Evolutionary conservation across 2,113 vertebrate genomes (phyloP), one percentile per base, ranked within the genome.

Genomic region (Microcebus murinus): DNA sequence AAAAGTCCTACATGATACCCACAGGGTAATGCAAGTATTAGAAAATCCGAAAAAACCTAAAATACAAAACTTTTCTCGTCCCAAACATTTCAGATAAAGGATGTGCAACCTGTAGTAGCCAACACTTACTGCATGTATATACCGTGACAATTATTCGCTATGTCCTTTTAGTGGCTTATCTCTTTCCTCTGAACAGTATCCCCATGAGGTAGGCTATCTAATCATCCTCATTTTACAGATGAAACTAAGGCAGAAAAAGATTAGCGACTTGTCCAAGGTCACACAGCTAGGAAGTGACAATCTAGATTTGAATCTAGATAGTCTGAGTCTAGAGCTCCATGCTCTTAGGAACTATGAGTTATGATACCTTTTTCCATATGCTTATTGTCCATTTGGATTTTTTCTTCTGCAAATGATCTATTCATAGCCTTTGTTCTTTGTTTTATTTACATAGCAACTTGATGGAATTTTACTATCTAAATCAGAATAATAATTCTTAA

Each of bases 361-460:
- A 57, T 77, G 12, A 59, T 45, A 18, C 2, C 10, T 36, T 93
- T 68, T 21, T 8, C 10, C 0, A 4, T 48, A 29, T 65, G 36
- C n/a, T 88, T 91, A 73, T 90, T 85, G 14, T 87, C 34, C 8
- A 34, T 71, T 79, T 61, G 74, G 10, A 48, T 70, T 95, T 70
- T 8, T 90, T 97, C 36, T 77, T 88, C 67, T 83, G 25, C 79
- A 20, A 67, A 68, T 63, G 31, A 74, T 67, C 34, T 83, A 6
- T 63, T 71, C 34, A 55, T 39, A 70, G n/a, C 4, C 21, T 89
- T 85, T 88, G 34, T 34, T 17, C 10, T 89, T 89, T 84, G 34
- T 52, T 91, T 87, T 90, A 87, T 77, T 96, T 97, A 73, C 20
- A 39, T 59, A 94, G 34, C 3, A 57, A 68, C 7, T 77, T 88